Conservation (phyloP, 2,888 invertebrate genomes). For the Rugalucina vietnamica region DNA sequence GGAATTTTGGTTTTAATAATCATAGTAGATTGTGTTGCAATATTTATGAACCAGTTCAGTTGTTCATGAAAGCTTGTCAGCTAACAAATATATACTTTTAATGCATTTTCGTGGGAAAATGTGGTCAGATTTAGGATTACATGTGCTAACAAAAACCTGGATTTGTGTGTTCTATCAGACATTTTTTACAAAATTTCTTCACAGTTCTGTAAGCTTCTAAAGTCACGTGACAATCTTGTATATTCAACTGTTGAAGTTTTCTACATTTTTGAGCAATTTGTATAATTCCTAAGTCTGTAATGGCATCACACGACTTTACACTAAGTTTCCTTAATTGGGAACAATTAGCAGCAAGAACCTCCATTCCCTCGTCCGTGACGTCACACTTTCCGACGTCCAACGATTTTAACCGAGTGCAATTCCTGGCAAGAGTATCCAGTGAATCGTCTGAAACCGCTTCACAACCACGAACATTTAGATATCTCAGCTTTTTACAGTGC, state of each 20-base stretch:
- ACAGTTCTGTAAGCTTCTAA: conserved; percentile 95
- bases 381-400: conserved; percentile 97
- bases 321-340: conserved; percentile 95
- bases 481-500: conserved; percentile 93
- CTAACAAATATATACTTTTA: too few species aligned
- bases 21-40: too few species aligned
- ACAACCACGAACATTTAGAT: conserved; percentile 95
- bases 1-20: too few species aligned
- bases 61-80: too few species aligned
- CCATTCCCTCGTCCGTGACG: conserved; percentile 94
- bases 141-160: conserved; percentile 91
- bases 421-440: conserved; percentile 92
- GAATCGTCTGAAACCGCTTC: conserved; percentile 97
- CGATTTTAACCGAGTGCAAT: conserved; percentile 93
- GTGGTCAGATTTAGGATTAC: too few species aligned
- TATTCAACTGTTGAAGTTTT: conserved; percentile 95
- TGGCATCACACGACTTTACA: conserved; percentile 94
- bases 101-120: not conserved
- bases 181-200: conserved; percentile 95
- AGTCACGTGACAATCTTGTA: conserved; percentile 96
- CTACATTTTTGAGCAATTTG: conserved; percentile 95
- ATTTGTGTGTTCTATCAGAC: conserved; percentile 97
- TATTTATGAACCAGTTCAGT: too few species aligned
- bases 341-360: conserved; percentile 90
- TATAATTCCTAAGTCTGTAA: conserved; percentile 95